phyloP scores from a whole-genome alignment of 2,113 vertebrate species.

The Rhegmatorhina hoffmannsi region DNA sequence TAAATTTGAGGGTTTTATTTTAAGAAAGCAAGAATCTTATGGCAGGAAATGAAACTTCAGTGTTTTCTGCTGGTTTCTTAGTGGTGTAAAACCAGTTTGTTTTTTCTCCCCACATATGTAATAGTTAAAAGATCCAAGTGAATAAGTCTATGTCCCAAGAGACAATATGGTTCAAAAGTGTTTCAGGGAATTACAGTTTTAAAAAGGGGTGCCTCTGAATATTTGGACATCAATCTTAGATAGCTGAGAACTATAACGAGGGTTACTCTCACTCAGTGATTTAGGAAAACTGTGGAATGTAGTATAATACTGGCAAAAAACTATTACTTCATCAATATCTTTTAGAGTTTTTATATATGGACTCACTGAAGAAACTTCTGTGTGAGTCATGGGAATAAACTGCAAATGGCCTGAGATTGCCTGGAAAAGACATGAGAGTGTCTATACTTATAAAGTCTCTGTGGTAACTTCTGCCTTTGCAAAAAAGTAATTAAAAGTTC shows the following conservation, averaged over 20 bases:
- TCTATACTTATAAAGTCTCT: background rate
- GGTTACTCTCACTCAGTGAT: background rate
- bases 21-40: background rate
- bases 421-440: background rate
- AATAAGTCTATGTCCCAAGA: background rate
- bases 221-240: background rate
- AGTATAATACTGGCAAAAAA: background rate
- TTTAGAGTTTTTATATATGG: background rate
- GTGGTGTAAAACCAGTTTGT: background rate
- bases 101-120: background rate
- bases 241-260: background rate
- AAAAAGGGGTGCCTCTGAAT: background rate
- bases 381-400: background rate
- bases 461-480: background rate
- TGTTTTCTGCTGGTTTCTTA: background rate
- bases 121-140: background rate
- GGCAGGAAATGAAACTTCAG: background rate
- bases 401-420: background rate
- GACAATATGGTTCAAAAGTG: background rate
- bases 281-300: background rate
- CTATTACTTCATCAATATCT: background rate
- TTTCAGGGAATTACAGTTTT: background rate
- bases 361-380: background rate
- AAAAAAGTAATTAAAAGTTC: constrained; percentile 40
- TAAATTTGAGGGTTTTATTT: background rate